These are phyloP conservation scores for Pocillopora meandrina DNA, from an alignment of 92 coral and sea anemone species.

Conservation along the genomic window DNA sequence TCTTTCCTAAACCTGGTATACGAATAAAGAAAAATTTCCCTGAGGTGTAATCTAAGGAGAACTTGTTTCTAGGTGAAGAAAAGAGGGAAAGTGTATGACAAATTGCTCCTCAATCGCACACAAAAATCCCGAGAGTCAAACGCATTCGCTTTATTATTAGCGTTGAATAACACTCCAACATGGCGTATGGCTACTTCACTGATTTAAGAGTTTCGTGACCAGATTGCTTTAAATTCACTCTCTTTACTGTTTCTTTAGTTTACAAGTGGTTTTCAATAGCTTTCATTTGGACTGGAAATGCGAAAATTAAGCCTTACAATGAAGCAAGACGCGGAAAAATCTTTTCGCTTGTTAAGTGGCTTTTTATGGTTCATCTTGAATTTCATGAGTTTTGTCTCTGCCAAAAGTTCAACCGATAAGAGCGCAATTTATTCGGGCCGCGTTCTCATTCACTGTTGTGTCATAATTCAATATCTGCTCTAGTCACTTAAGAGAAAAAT, in stretches of 20 bases:
- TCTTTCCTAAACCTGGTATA: not conserved
- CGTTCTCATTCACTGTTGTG: not conserved
- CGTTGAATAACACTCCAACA: too few species aligned
- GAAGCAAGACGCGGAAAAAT: not conserved
- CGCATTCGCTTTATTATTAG: not conserved
- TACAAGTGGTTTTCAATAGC: constrained; percentile 12
- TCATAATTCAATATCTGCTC: constrained; percentile 2
- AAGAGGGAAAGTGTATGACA: not conserved
- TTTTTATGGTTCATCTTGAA: constrained; percentile 29
- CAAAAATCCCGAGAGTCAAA: not conserved
- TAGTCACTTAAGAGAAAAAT: not conserved
- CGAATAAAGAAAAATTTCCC: not conserved
- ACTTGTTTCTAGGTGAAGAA: not conserved
- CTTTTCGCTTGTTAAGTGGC: constrained; percentile 12
- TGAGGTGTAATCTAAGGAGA: not conserved
- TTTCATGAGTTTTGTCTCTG: constrained; percentile 33
- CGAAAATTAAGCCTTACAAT: not conserved
- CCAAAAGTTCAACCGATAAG: constrained; percentile 6
- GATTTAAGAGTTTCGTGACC: not conserved
- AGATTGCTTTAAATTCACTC: constrained; percentile 17
- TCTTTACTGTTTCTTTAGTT: not conserved
- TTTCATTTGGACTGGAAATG: constrained; percentile 15
- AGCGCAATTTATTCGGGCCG: constrained; percentile 9
- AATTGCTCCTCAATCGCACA: not conserved
- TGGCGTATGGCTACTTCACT: not conserved